Evolutionary conservation across 2,113 vertebrate species (phyloP).

Genomic region (Atherinomorus stipes): DNA sequence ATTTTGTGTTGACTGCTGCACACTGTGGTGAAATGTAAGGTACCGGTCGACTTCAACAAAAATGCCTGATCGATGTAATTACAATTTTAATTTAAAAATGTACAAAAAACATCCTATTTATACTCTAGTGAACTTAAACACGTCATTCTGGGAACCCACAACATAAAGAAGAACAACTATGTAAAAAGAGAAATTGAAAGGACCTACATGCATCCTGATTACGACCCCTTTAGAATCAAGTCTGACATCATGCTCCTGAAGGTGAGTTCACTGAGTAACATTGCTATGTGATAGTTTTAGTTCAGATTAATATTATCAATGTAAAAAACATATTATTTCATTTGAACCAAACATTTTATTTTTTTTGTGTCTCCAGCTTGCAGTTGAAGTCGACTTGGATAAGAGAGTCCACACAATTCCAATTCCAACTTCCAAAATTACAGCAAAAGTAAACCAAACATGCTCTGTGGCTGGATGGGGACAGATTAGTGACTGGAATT

Average conservation of each 20-base stretch:
- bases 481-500: fast-evolving
- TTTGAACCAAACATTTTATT: not conserved
- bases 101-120: not conserved
- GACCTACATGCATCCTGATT: constrained; percentile 1
- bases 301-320: not conserved
- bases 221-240: fast-evolving
- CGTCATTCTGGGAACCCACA: constrained; percentile 65
- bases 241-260: constrained; percentile 77
- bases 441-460: not conserved
- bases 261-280: constrained; percentile 42
- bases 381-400: not conserved
- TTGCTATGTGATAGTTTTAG: not conserved
- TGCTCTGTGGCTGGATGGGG: constrained; percentile 79
- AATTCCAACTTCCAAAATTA: not conserved
- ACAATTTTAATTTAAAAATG: not conserved
- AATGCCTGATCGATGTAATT: too few relatives aligned
- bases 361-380: constrained; percentile 37
- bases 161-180: not conserved
- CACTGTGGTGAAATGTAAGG: constrained; percentile 47
- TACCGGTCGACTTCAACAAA: not conserved
- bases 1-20: constrained; percentile 80
- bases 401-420: not conserved
- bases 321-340: too few relatives aligned
- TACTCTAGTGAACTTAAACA: not conserved
- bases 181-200: not conserved